Evolutionary conservation across 2,113 vertebrate species (phyloP).

Genomic region (Mustela lutreola): DNA sequence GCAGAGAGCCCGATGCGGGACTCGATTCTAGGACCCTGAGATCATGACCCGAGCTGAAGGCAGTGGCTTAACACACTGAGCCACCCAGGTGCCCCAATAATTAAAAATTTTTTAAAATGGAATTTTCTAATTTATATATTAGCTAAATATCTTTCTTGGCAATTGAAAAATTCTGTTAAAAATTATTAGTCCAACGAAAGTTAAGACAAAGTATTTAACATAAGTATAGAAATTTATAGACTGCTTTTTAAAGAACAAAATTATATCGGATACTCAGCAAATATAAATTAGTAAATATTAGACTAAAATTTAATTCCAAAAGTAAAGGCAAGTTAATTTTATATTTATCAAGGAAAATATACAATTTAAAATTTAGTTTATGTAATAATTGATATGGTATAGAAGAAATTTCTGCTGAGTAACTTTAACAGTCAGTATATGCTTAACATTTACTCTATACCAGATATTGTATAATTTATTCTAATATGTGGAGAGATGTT

Average conservation of each 20-base stretch:
- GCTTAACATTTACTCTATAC: neutral
- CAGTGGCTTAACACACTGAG: too few species aligned
- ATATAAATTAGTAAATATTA: neutral
- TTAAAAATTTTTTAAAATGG: neutral
- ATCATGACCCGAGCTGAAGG: too few species aligned
- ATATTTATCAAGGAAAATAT: neutral
- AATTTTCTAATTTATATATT: neutral
- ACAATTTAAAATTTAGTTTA: neutral
- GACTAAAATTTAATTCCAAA: neutral
- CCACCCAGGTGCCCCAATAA: too few species aligned
- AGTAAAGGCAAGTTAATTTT: neutral
- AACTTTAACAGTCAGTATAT: neutral
- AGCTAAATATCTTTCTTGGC: neutral
- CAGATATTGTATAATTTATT: neutral
- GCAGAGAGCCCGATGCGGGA: too few species aligned
- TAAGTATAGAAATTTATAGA: neutral
- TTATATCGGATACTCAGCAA: neutral
- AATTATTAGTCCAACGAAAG: neutral
- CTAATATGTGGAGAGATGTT: neutral
- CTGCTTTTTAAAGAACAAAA: neutral
- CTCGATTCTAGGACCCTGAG: too few species aligned
- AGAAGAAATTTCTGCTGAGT: neutral
- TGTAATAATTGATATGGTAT: neutral
- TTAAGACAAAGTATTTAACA: neutral
- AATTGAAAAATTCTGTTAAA: neutral